Evolutionary conservation across 2,888 invertebrate genomes (phyloP).

Genomic region (Microctonus brassicae): DNA sequence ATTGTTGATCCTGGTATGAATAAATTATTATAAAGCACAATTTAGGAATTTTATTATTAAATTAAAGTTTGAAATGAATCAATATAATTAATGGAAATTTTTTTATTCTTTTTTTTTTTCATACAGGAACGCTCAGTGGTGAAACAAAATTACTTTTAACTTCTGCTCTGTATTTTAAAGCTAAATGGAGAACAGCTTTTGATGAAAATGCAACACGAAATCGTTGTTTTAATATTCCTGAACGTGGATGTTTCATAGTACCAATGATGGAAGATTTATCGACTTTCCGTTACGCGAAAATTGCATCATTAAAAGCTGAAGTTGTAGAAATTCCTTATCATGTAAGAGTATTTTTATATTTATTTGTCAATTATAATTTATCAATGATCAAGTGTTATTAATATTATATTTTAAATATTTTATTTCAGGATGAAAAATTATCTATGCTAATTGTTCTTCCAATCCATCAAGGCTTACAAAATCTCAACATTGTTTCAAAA

Average conservation of each 20-base stretch:
- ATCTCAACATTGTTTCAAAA: conserved; percentile 70
- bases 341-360: conserved; percentile 69
- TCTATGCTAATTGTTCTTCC: conserved; percentile 78
- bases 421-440: conserved; percentile 73
- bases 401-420: no score
- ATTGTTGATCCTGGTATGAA: conserved; percentile 73
- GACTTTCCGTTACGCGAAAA: conserved; percentile 74
- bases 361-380: background rate
- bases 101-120: conserved; percentile 9
- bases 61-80: background rate
- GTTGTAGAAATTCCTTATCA: conserved; percentile 82
- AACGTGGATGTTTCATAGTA: conserved; percentile 74
- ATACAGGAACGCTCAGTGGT: conserved; percentile 71
- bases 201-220: conserved; percentile 71
- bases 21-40: no score
- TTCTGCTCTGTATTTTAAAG: conserved; percentile 84
- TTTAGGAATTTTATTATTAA: conserved; percentile 17
- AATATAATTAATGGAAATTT: conserved; percentile 9
- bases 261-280: conserved; percentile 79
- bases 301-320: conserved; percentile 77
- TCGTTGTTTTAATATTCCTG: conserved; percentile 77
- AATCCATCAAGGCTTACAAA: conserved; percentile 67
- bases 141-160: conserved; percentile 78
- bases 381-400: no score
- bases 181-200: conserved; percentile 81